Base-by-base conservation (phyloP, 2,113 vertebrate species). In the Cervus canadensis region DNA sequence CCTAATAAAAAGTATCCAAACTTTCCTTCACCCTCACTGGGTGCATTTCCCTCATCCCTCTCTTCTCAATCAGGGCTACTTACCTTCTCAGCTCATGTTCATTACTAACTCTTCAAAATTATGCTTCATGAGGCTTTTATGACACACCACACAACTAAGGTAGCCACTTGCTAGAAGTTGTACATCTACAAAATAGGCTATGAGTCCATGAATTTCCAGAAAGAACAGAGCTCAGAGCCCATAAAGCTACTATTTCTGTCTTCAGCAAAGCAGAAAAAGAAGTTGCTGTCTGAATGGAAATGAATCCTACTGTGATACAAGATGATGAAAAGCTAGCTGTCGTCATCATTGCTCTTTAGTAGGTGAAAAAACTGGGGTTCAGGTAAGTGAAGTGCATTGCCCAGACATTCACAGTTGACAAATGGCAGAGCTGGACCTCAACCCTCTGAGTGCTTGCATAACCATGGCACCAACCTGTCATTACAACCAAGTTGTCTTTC, bases 181-280 rank as follows among this genome's bases (percentile, higher is more conserved):
- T n/a, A 8, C 9, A 30, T 50, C 67, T 50, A 2, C 40, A 71
- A 79, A 86, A 92, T n/a, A 67, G 83, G 14, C 74, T 40, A 4
- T 13, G 59, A 83, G n/a, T 89, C 52, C 40, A 6, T 64, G n/a
- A 56, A 54, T 87, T 45, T 45, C 48, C 48, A n/a, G 33, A 76
- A 36, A 92, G 71, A 36, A 6, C 57, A 45, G n/a, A 82, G 48
- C 43, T 50, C 67, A 48, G 54, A 84, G 33, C 30, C 74, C 28
- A 6, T 12, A 71, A 21, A 87, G 36, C 52, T 87, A 71, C 59
- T 88, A 15, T 87, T 84, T 95, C 90, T 89, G 88, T 67, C 21
- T 56, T 52, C 52, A 90, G n/a, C 13, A 92, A 28, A 91, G 57
- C 84, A 94, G 67, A 54, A 84, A 84, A 87, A 57, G 52, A 79